phyloP scores from a whole-genome alignment of 2,797 vertebrate genomes.

The Coccyzus lansbergi region DNA sequence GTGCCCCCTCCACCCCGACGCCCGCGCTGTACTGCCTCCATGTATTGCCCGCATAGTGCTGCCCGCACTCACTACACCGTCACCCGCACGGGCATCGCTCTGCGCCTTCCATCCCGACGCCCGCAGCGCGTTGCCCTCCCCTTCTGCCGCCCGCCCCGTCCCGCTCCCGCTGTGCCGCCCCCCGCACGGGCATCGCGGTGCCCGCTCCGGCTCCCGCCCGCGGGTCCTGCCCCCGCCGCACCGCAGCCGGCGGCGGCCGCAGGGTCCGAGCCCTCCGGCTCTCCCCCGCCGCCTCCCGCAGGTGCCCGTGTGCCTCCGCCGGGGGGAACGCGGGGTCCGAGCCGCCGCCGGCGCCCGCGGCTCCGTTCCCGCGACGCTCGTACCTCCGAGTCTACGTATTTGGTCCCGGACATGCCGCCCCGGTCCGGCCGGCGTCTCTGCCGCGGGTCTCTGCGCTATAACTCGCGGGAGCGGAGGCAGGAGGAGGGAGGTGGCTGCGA shows the following conservation, averaged over 20 bases:
- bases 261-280: not conserved
- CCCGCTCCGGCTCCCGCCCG: too few relatives aligned
- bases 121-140: too few relatives aligned
- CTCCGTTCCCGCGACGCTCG: not conserved
- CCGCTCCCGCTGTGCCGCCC: not conserved
- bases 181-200: too few relatives aligned
- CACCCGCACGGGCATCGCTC: too few relatives aligned
- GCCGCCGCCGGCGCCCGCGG: not conserved
- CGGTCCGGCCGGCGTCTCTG: slow-evolving; percentile 67
- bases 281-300: not conserved
- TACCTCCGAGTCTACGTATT: slow-evolving; percentile 93
- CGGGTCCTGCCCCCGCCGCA: too few relatives aligned
- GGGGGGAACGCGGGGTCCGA: not conserved
- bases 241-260: too few relatives aligned
- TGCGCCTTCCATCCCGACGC: too few relatives aligned
- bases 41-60: too few relatives aligned
- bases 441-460: slow-evolving; percentile 69
- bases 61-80: not conserved
- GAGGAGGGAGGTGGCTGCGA: slow-evolving; percentile 79
- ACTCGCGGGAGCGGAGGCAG: slow-evolving; percentile 75
- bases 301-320: not conserved
- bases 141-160: too few relatives aligned
- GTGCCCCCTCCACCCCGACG: too few relatives aligned
- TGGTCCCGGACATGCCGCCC: slow-evolving; percentile 93
- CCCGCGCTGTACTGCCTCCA: too few relatives aligned